Percentiles rank a stretch among this genome's conserved stretches.
These are phyloP conservation scores for Pimephales promelas DNA, from an alignment of 2,113 vertebrate genomes.

Conservation along the genomic window DNA sequence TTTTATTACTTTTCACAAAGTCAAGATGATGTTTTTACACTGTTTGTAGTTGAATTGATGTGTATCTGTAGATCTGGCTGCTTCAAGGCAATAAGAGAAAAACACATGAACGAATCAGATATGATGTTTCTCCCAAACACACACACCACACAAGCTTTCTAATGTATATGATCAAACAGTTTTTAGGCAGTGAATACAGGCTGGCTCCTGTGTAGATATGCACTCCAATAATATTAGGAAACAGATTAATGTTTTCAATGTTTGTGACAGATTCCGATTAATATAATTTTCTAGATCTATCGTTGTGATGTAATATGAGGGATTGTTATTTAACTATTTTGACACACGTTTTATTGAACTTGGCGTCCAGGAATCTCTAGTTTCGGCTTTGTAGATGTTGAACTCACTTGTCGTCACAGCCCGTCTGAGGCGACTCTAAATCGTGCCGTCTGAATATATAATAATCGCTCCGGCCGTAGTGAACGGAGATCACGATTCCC, in stretches of 20 bases:
- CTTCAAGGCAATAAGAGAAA: conserved; percentile 64
- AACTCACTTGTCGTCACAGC: conserved; percentile 54
- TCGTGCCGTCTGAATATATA: not conserved
- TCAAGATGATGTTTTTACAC: conserved; percentile 69
- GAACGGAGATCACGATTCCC: not conserved
- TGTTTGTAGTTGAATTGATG: conserved; percentile 61
- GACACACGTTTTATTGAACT: conserved; percentile 63
- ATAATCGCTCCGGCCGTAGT: not conserved
- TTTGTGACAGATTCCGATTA: conserved; percentile 52
- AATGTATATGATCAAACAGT: conserved; percentile 59
- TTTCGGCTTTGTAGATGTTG: conserved; percentile 71
- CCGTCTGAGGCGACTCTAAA: not conserved
- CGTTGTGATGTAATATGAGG: conserved; percentile 65
- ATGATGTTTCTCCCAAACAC: conserved; percentile 56
- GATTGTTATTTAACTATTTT: conserved; percentile 62
- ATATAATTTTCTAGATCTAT: conserved; percentile 80
- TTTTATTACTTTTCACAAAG: conserved; percentile 65
- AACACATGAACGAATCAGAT: not conserved
- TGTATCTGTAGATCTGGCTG: conserved; percentile 61
- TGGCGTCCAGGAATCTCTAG: conserved; percentile 69
- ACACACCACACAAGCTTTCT: conserved; percentile 43
- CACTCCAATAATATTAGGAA: conserved; percentile 68
- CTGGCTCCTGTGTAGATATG: conserved; percentile 84
- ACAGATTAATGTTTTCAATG: conserved; percentile 53
- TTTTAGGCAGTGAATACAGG: conserved; percentile 75